Evolutionary conservation across 53 echinoderm and acorn worm species (phyloP), one percentile per base, ranked within the genome.

Genomic region (Holothuria scabra): DNA sequence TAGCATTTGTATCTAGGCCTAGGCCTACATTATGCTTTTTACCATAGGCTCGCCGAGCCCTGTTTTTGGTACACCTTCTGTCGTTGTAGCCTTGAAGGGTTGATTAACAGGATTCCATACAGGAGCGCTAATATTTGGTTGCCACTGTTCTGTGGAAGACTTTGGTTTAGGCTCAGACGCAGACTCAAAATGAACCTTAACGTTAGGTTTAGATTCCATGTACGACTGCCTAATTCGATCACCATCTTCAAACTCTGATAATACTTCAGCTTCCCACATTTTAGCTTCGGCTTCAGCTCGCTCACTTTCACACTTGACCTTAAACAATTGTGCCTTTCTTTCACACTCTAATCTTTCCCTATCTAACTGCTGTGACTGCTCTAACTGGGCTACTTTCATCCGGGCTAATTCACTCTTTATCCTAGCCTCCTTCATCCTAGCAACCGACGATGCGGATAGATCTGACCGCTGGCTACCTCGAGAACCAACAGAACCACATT

Each of bases 371-470:
- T 76, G 85, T 41, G 34, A 61, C 64, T 85, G 60, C 25, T 60
- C 26, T 24, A 85, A 70, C 41, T 85, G 85, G 38, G 62, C 65
- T 24, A 34, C 41, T 61, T 85, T 85, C 28, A 74, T 63, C 74
- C 65, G 60, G 14, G 76, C 76, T 28, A 85, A 75, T 28, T 75
- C 76, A 20, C 30, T 11, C 63, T 85, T 74, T 23, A 75, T 65
- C 28, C 61, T 85, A 30, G 85, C 76, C 59, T 85, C 76, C 19
- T 61, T 37, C 74, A 85, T 41, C 85, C 65, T 84, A 32, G 35
- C 49, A 33, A 56, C 58, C 21, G 70, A 58, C 69, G 69, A 28
- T 30, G 69, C 34, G 30, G 69, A 68, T 44, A 44, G 44, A 44
- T 44, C 44, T 44, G 44, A 44, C 44, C 44, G 44, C 44, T 44